Conservation (phyloP, 1,140 invertebrate species). For the Carposina sasakii region DNA sequence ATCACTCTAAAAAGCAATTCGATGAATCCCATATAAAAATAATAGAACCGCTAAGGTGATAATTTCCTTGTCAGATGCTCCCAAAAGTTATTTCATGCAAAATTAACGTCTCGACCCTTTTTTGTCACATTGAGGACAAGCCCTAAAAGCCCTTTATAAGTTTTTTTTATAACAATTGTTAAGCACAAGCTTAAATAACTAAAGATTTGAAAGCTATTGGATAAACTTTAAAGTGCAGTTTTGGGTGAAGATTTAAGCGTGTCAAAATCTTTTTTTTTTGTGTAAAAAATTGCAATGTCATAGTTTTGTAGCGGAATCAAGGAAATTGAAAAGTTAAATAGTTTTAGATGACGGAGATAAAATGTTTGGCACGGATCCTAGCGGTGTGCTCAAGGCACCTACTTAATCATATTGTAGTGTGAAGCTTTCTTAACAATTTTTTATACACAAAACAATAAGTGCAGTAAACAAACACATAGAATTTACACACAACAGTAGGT, state of each 20-base stretch:
- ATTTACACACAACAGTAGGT: too few species aligned
- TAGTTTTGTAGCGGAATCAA: conserved; percentile 22
- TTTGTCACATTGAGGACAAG: conserved; percentile 29
- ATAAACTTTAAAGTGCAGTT: not conserved
- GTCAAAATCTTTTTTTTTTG: not conserved
- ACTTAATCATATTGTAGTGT: too few species aligned
- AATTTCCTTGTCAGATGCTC: conserved; percentile 12
- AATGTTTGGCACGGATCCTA: too few species aligned
- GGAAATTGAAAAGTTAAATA: conserved; percentile 36
- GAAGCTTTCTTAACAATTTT: too few species aligned
- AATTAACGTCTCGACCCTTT: conserved; percentile 40
- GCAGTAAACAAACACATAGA: too few species aligned
- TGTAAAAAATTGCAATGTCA: conserved; percentile 41
- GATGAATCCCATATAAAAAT: too few species aligned
- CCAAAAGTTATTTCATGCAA: conserved; percentile 50
- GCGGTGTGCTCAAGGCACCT: too few species aligned
- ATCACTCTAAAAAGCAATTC: too few species aligned
- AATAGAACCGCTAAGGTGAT: too few species aligned
- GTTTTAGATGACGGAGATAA: too few species aligned
- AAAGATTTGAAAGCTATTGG: not conserved
- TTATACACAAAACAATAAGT: too few species aligned
- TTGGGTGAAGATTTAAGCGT: not conserved
- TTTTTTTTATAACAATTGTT: conserved; percentile 31
- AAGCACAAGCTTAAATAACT: conserved; percentile 15
- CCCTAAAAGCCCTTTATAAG: conserved; percentile 15